Conservation (phyloP, 1,140 invertebrate genomes). For the Drosophila gunungcola region DNA sequence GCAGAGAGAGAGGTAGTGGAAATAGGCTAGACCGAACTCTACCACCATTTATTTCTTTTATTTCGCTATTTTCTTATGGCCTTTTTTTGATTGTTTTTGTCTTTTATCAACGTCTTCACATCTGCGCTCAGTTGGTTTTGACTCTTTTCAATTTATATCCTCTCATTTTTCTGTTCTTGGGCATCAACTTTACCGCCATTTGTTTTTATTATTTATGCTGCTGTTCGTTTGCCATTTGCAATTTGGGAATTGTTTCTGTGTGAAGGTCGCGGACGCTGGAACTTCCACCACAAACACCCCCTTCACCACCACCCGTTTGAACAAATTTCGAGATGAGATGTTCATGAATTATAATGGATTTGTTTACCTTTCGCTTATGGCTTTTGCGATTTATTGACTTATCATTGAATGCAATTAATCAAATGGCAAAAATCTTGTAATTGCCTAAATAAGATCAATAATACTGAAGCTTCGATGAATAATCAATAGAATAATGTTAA, state of each 20-base stretch:
- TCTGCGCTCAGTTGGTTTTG: constrained; percentile 15
- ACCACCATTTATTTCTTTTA: not conserved
- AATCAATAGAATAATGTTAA: too few relatives aligned
- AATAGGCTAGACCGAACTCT: not conserved
- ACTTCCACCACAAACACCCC: not conserved
- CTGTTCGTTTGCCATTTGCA: constrained; percentile 15
- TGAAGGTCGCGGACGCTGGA: constrained; percentile 21
- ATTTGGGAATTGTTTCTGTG: constrained; percentile 11
- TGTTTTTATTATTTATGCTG: constrained; percentile 7
- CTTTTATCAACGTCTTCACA: constrained; percentile 16
- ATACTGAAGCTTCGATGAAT: not conserved
- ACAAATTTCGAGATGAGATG: constrained; percentile 2
- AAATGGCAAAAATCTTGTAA: constrained; percentile 5
- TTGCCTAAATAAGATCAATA: not conserved
- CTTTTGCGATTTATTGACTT: constrained; percentile 11
- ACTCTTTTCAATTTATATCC: constrained; percentile 18
- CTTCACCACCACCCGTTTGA: not conserved
- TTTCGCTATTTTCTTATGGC: constrained; percentile 12
- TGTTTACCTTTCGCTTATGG: constrained; percentile 13
- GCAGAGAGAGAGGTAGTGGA: not conserved
- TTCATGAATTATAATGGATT: constrained; percentile 9
- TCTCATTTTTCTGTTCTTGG: not conserved
- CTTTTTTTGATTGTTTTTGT: constrained; percentile 17
- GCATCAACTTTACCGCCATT: constrained; percentile 3
- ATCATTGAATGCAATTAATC: constrained; percentile 15